A percentile compares a stretch with the other conserved stretches of the same genome.
Conservation (phyloP, 1,140 invertebrate species). For the Micrasema minimum region DNA sequence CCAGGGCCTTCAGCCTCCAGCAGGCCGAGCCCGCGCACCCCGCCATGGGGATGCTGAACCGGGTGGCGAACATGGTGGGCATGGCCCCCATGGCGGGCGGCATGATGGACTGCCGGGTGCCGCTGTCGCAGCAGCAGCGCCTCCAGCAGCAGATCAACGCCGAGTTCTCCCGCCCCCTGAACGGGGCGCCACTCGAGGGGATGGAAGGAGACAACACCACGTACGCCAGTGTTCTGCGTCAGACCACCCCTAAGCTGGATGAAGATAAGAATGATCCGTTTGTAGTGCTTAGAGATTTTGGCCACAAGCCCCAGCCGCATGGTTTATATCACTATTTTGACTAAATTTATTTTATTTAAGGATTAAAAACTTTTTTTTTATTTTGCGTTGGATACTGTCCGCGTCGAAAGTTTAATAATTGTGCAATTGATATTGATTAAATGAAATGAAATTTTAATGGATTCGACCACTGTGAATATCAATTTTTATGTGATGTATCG, state of each 20-base stretch:
- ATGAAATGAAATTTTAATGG: constrained; percentile 28
- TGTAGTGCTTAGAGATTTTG: constrained; percentile 50
- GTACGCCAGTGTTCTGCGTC: constrained; percentile 63
- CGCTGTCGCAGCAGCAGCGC: constrained; percentile 51
- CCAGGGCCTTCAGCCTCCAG: constrained; percentile 53
- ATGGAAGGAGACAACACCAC: constrained; percentile 56
- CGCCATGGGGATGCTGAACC: constrained; percentile 43
- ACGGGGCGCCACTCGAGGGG: constrained; percentile 40
- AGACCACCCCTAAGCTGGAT: constrained; percentile 55
- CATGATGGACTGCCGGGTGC: constrained; percentile 56
- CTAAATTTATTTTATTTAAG: constrained; percentile 38
- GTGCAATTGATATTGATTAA: constrained; percentile 39
- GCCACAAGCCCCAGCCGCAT: constrained; percentile 48
- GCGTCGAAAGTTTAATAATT: constrained; percentile 34
- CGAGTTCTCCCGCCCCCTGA: constrained; percentile 51
- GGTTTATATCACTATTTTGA: constrained; percentile 53
- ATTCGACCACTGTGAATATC: constrained; percentile 25
- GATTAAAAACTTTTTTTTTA: constrained; percentile 43
- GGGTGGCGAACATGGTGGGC: constrained; percentile 35
- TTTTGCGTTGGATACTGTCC: constrained; percentile 36
- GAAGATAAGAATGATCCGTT: constrained; percentile 52
- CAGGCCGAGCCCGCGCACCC: constrained; percentile 55
- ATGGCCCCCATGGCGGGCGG: constrained; percentile 54
- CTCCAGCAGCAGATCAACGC: constrained; percentile 43
- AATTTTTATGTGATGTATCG: constrained; percentile 13